These are phyloP conservation scores for Leuctra nigra DNA, from an alignment of 2,888 invertebrate genomes.

Conservation along the genomic window DNA sequence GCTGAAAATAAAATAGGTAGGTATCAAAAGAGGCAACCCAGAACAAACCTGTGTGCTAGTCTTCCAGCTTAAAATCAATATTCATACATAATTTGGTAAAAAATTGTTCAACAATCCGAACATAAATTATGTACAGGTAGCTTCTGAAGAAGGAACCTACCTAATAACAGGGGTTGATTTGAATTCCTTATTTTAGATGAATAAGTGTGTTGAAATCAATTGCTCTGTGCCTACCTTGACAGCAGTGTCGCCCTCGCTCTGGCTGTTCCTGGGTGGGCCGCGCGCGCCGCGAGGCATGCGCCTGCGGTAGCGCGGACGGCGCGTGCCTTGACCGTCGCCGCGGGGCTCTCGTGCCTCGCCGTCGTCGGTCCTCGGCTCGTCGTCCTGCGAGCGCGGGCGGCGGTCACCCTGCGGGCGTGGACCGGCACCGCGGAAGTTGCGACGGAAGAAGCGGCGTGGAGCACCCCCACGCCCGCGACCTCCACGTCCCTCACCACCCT, in stretches of 20 bases:
- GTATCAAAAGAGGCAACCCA: too few relatives aligned
- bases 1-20: too few relatives aligned
- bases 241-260: conserved; percentile 32
- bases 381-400: conserved; percentile 60
- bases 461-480: conserved; percentile 37
- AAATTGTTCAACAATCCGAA: too few relatives aligned
- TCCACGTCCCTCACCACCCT: conserved; percentile 33
- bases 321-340: conserved; percentile 27
- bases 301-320: conserved; percentile 43
- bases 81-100: too few relatives aligned
- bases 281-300: conserved; percentile 37
- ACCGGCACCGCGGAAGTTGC: conserved; percentile 60
- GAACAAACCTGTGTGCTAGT: too few relatives aligned
- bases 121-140: too few relatives aligned
- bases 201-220: too few relatives aligned
- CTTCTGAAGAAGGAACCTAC: too few relatives aligned
- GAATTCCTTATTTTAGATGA: too few relatives aligned
- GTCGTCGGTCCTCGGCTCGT: conserved; percentile 33
- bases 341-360: conserved; percentile 31
- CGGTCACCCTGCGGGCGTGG: conserved; percentile 49
- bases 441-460: conserved; percentile 48
- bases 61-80: too few relatives aligned
- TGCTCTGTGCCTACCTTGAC: conserved; percentile 32
- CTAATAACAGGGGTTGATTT: too few relatives aligned
- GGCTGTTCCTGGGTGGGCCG: conserved; percentile 31